These are phyloP conservation scores for Tetramorium simillimum DNA, from an alignment of 1,140 invertebrate species.

Conservation along the genomic window DNA sequence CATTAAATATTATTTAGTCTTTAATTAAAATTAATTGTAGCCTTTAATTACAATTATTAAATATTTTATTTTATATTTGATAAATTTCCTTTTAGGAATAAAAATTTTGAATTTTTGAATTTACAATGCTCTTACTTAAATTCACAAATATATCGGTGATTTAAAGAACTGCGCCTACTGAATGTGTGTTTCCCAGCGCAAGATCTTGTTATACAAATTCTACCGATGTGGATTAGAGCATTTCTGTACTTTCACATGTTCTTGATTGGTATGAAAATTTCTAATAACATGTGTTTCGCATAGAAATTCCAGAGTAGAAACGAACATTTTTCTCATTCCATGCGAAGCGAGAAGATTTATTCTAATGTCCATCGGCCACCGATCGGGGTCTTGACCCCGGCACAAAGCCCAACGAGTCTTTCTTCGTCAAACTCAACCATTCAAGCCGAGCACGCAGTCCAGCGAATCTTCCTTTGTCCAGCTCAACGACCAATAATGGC, in stretches of 20 bases:
- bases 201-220: neutral
- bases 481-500: conserved; percentile 4
- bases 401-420: neutral
- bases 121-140: too few relatives aligned
- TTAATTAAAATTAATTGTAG: too few relatives aligned
- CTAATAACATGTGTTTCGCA: neutral
- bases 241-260: neutral
- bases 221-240: neutral
- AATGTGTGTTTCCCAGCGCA: neutral
- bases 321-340: neutral
- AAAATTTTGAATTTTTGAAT: too few relatives aligned
- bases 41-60: too few relatives aligned
- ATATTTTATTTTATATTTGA: too few relatives aligned
- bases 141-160: too few relatives aligned
- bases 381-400: neutral
- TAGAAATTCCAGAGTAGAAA: neutral
- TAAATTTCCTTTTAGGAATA: too few relatives aligned
- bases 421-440: neutral
- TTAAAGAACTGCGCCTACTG: neutral
- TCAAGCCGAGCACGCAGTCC: neutral
- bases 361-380: neutral
- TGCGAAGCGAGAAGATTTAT: neutral
- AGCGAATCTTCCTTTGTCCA: neutral
- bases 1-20: too few relatives aligned
- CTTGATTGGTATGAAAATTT: neutral